Base-by-base conservation (phyloP, 92 coral and sea anemone species). In the Actinostola sp. region DNA sequence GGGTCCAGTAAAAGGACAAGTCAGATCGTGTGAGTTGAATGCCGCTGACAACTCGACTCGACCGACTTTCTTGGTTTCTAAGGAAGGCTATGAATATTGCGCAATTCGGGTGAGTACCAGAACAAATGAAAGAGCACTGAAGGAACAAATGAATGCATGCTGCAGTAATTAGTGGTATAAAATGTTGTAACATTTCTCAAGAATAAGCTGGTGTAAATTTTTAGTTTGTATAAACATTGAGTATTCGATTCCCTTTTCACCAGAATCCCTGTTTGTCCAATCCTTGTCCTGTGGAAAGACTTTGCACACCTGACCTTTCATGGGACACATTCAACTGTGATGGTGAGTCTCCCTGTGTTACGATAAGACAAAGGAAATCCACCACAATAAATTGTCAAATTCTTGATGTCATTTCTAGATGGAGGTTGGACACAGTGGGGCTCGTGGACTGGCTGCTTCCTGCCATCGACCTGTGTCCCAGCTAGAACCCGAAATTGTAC, bases 381-480 rank as follows among this genome's bases (percentile, higher is more conserved):
- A n/a, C n/a, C n/a, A n/a, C n/a, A n/a, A n/a, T n/a, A n/a, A n/a
- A n/a, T n/a, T n/a, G n/a, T n/a, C n/a, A n/a, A n/a, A n/a, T n/a
- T n/a, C n/a, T n/a, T n/a, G n/a, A n/a, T n/a, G n/a, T n/a, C n/a
- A n/a, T n/a, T n/a, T n/a, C n/a, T n/a, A 24, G 71, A 42, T 44
- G 71, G 71, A 41, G 42, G 55, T 1, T 65, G 71, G 71, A 23
- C 71, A 29, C 71, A 65, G 56, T 65, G 71, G 71, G 25, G 34
- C 2, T 24, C 56, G 15, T 65, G 71, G 71, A n/a, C 35, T 0
- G 34, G 60, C 21, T 21, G 60, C 31, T 21, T 21, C 30, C 30
- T 34, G 43, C 17, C 45, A 16, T 53, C 62, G 17, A 0, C 28
- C 48, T 45, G 45, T 21, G 42, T 49, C 17, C 43, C 25, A 46